These are phyloP conservation scores for Tetraneura akinire DNA, from an alignment of 1,140 invertebrate species.

Conservation along the genomic window DNA sequence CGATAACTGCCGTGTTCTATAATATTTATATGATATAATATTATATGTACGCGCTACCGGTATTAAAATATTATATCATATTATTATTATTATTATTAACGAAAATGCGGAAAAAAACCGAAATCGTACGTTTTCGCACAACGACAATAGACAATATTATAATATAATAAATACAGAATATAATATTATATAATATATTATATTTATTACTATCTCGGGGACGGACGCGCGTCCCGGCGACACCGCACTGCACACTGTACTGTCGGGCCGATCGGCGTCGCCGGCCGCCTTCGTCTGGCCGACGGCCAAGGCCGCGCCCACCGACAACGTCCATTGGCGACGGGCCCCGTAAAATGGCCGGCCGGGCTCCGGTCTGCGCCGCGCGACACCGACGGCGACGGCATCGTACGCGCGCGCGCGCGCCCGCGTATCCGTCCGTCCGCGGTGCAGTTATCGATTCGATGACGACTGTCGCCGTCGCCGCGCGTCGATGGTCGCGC, in stretches of 20 bases:
- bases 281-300: constrained; percentile 34
- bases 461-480: neutral
- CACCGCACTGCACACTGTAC: constrained; percentile 50
- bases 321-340: constrained; percentile 16
- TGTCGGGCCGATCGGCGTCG: constrained; percentile 24
- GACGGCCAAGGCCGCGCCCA: constrained; percentile 9
- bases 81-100: too few relatives aligned
- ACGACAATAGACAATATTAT: too few relatives aligned
- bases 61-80: too few relatives aligned
- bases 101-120: too few relatives aligned
- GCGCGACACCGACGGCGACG: neutral
- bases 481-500: neutral
- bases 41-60: too few relatives aligned
- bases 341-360: constrained; percentile 46
- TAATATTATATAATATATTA: neutral
- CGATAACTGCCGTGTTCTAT: too few relatives aligned
- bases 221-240: constrained; percentile 48
- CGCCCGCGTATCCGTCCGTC: neutral
- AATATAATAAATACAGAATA: too few relatives aligned
- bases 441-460: constrained; percentile 40
- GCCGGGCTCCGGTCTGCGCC: constrained; percentile 1
- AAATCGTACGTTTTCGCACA: too few relatives aligned
- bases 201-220: too few relatives aligned
- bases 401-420: neutral
- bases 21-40: too few relatives aligned